Conservation (phyloP, 2,797 vertebrate species). For the Gymnocypris eckloni region DNA sequence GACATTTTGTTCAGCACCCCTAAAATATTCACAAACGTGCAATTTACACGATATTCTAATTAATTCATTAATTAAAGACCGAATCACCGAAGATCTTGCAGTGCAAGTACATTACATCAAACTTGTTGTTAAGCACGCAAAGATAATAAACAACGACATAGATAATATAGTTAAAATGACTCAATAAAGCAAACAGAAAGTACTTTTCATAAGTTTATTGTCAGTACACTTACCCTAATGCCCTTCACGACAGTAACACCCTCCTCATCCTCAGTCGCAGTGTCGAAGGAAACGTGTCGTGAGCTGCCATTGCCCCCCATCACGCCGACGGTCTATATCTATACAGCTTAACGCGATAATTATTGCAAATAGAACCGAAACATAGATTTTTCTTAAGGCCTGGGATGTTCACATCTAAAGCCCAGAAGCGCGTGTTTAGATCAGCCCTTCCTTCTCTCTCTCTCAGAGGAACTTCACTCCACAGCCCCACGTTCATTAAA, state of each 20-base stretch:
- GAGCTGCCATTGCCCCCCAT: conserved; percentile 76
- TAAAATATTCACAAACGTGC: neutral
- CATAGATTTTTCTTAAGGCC: neutral
- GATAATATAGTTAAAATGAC: neutral
- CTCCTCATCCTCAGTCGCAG: conserved; percentile 53
- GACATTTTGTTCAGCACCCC: neutral
- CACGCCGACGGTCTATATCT: neutral
- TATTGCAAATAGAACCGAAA: neutral
- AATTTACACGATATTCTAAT: neutral
- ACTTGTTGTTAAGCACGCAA: neutral
- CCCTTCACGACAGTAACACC: conserved; percentile 75
- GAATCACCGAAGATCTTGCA: neutral
- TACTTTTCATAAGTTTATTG: neutral
- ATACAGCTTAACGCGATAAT: neutral
- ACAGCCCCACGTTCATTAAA: no score
- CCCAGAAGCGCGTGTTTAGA: neutral
- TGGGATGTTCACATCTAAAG: neutral
- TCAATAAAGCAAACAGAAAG: neutral
- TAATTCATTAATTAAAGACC: neutral
- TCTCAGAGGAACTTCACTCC: no score
- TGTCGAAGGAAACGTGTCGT: conserved; percentile 67
- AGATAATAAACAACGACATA: neutral
- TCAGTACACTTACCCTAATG: conserved; percentile 74
- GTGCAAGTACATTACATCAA: neutral
- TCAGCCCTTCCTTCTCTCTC: neutral